Evolutionary conservation across 2,888 invertebrate genomes (phyloP).

Genomic region (Leptopilina drosophilae): DNA sequence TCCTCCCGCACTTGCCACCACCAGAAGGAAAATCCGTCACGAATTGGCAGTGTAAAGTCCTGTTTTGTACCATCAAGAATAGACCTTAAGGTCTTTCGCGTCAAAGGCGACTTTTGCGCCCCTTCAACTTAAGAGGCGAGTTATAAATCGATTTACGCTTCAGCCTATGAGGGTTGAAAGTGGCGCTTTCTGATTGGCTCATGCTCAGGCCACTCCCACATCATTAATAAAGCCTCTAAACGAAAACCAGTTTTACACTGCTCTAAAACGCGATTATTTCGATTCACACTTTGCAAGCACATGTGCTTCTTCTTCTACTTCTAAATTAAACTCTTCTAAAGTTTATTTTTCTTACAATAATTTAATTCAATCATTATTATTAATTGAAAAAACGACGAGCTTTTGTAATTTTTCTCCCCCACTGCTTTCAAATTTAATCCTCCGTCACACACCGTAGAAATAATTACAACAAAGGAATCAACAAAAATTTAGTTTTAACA

Average conservation of each 20-base stretch:
- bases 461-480: too few species aligned
- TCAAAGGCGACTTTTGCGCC: constrained; percentile 69
- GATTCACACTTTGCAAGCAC: background rate
- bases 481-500: too few species aligned
- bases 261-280: constrained; percentile 33
- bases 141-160: constrained; percentile 75
- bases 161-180: constrained; percentile 74
- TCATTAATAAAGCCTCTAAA: constrained; percentile 63
- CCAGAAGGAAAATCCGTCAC: constrained; percentile 49
- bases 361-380: too few species aligned
- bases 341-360: too few species aligned
- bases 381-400: too few species aligned
- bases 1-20: constrained; percentile 50
- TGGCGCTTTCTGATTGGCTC: constrained; percentile 72
- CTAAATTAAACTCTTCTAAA: too few species aligned
- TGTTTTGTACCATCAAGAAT: constrained; percentile 57
- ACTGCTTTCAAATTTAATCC: too few species aligned
- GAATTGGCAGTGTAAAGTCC: constrained; percentile 71
- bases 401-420: too few species aligned
- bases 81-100: constrained; percentile 62
- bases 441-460: too few species aligned
- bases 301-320: too few species aligned
- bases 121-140: constrained; percentile 64
- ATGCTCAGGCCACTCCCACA: constrained; percentile 71
- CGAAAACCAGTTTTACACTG: constrained; percentile 64